Evolutionary conservation across 1,140 invertebrate species (phyloP).

Genomic region (Steinernema khuongi): DNA sequence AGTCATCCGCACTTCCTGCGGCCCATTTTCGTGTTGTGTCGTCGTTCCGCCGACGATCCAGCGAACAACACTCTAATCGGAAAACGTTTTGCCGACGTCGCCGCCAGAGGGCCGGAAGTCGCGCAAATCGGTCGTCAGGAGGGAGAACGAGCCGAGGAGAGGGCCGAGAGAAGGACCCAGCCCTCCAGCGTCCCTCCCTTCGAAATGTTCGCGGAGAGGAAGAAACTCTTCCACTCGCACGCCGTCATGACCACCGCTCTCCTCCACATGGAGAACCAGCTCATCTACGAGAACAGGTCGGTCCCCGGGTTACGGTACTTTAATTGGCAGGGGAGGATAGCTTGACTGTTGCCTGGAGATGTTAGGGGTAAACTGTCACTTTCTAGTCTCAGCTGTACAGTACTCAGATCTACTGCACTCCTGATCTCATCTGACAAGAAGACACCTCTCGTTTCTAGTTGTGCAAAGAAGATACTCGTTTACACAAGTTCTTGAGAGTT

Average conservation of each 20-base stretch:
- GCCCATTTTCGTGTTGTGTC: constrained; percentile 8
- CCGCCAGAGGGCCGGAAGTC: constrained; percentile 10
- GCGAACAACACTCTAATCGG: constrained; percentile 6
- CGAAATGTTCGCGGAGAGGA: constrained; percentile 8
- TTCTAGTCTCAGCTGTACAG: no score
- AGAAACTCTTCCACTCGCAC: constrained; percentile 15
- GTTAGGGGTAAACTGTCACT: no score
- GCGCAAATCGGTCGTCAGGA: constrained; percentile 14
- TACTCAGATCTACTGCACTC: no score
- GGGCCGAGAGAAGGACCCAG: neutral
- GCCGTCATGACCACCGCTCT: constrained; percentile 13
- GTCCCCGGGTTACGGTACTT: no score
- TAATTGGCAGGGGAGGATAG: no score
- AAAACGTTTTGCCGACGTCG: constrained; percentile 13
- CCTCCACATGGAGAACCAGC: constrained; percentile 5
- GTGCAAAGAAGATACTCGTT: no score
- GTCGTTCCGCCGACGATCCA: neutral
- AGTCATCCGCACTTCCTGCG: neutral
- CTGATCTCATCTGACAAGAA: no score
- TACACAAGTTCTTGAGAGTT: no score
- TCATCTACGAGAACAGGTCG: neutral
- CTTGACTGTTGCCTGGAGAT: no score
- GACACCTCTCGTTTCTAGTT: no score
- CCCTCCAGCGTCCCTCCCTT: neutral
- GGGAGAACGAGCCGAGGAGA: neutral